Percentiles rank a stretch among this genome's conserved stretches.
Evolutionary conservation across 2,797 vertebrate species (phyloP).

Genomic region (Eulemur mongoz): DNA sequence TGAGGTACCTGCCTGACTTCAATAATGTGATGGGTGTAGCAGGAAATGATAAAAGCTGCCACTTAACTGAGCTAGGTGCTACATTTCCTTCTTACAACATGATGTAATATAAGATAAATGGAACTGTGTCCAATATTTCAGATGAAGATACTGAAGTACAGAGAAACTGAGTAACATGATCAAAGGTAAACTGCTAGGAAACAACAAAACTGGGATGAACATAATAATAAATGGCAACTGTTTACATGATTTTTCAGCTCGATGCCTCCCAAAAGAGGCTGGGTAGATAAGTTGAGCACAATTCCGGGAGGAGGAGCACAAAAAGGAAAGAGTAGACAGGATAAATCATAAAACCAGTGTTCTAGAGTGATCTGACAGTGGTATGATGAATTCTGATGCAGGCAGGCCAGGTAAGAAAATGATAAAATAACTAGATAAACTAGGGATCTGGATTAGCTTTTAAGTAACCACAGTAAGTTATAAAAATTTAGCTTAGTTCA

Average conservation of each 20-base stretch:
- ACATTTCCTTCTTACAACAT: constrained; percentile 1
- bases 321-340: background rate
- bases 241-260: background rate
- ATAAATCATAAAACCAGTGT: background rate
- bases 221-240: background rate
- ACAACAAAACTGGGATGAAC: background rate
- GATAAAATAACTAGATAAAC: background rate
- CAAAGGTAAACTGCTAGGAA: background rate
- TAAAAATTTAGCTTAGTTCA: constrained; percentile 5
- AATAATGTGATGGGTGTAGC: background rate
- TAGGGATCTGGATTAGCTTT: background rate
- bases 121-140: background rate
- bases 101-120: background rate
- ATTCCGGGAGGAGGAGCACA: background rate
- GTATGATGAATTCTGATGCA: background rate
- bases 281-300: background rate
- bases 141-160: background rate
- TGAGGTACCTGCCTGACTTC: background rate
- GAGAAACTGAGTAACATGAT: background rate
- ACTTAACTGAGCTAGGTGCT: background rate
- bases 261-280: background rate
- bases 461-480: background rate
- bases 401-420: background rate
- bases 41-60: background rate
- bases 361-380: background rate